A percentile compares a stretch with the other conserved stretches of the same genome.
Evolutionary conservation across 2,888 invertebrate genomes (phyloP).

Genomic region (Laothoe populi): DNA sequence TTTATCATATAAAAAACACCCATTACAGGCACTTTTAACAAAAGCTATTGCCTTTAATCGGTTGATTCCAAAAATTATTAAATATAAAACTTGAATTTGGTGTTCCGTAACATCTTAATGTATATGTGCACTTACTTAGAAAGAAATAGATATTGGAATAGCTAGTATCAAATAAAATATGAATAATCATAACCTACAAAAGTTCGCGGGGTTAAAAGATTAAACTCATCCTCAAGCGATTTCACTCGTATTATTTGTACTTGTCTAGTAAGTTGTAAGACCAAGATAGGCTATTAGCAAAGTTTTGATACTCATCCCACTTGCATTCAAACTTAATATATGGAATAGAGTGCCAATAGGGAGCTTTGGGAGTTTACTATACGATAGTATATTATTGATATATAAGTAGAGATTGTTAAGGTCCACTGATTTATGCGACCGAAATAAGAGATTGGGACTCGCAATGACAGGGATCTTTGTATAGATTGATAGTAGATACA

Average conservation of each 20-base stretch:
- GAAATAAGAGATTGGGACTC: too few relatives aligned
- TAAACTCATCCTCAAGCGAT: conserved; percentile 9
- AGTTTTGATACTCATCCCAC: conserved; percentile 23
- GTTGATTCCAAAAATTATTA: too few relatives aligned
- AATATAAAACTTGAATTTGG: too few relatives aligned
- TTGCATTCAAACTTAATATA: conserved; percentile 21
- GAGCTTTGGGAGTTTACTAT: neutral
- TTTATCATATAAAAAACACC: too few relatives aligned
- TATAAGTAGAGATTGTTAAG: neutral
- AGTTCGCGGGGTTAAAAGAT: neutral
- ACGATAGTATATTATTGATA: neutral
- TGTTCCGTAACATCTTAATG: too few relatives aligned
- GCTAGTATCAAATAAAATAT: neutral
- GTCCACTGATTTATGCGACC: too few relatives aligned
- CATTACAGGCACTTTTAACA: too few relatives aligned
- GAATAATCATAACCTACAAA: conserved; percentile 2
- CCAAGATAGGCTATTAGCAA: conserved; percentile 23
- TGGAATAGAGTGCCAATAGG: neutral
- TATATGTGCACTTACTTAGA: too few relatives aligned
- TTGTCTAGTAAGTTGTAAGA: neutral
- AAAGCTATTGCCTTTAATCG: too few relatives aligned
- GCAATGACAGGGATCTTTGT: too few relatives aligned
- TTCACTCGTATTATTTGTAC: neutral
- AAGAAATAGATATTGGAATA: too few relatives aligned
- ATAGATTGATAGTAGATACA: too few relatives aligned